A percentile compares a stretch with the other conserved stretches of the same genome.
Conservation (phyloP, 2,797 vertebrate genomes). For the Loriculus beryllinus region DNA sequence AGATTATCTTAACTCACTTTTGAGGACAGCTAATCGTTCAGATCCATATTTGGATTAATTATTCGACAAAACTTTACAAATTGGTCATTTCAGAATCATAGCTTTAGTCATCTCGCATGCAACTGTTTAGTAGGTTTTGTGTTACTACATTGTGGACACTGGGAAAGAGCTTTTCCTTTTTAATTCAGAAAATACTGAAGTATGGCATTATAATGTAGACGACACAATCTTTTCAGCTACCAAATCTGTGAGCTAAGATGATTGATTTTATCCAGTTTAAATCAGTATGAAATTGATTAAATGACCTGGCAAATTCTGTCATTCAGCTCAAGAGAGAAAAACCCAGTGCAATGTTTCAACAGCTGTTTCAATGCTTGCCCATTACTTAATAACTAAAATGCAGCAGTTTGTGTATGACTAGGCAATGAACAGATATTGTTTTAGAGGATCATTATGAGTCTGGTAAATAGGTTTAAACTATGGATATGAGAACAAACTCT, state of each 20-base stretch:
- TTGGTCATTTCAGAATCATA: background rate
- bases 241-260: slow-evolving; percentile 25
- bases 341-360: background rate
- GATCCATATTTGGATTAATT: background rate
- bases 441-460: slow-evolving; percentile 25
- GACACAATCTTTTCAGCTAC: background rate
- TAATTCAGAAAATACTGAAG: background rate
- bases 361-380: slow-evolving; percentile 53
- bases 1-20: background rate
- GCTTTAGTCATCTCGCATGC: background rate
- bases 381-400: slow-evolving; percentile 35
- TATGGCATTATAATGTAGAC: background rate
- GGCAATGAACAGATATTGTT: slow-evolving; percentile 6
- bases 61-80: background rate
- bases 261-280: slow-evolving; percentile 55
- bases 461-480: slow-evolving; percentile 32
- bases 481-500: background rate
- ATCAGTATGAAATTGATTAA: slow-evolving; percentile 60
- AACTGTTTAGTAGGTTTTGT: background rate
- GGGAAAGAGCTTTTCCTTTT: background rate
- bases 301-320: slow-evolving; percentile 20
- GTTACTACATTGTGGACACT: background rate
- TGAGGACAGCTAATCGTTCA: background rate
- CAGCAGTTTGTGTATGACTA: background rate
- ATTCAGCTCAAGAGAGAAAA: background rate